These are phyloP conservation scores for Diploptera punctata DNA, from an alignment of 2,888 invertebrate genomes.

Conservation along the genomic window DNA sequence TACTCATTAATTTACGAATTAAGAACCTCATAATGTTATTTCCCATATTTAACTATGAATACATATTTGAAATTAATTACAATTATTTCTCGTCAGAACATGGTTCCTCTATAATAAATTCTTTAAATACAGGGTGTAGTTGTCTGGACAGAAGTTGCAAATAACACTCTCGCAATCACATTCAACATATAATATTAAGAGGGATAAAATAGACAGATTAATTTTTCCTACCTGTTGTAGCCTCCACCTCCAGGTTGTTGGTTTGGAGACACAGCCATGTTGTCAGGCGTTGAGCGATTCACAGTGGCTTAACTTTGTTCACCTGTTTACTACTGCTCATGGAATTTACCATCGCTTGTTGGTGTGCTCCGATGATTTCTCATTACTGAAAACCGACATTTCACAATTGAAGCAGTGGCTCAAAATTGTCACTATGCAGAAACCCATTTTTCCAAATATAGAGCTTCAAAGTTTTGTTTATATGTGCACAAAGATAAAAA, in stretches of 20 bases:
- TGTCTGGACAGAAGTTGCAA: not conserved
- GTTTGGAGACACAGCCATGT: constrained; percentile 65
- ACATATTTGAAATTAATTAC: too few species aligned
- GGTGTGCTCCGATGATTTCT: constrained; percentile 76
- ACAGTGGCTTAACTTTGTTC: constrained; percentile 89
- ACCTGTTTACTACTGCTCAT: constrained; percentile 73
- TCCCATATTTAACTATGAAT: too few species aligned
- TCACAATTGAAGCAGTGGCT: too few species aligned
- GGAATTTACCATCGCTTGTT: constrained; percentile 73
- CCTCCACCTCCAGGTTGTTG: constrained; percentile 58
- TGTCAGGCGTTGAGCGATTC: constrained; percentile 77
- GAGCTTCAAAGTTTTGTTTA: too few species aligned
- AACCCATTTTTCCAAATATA: too few species aligned
- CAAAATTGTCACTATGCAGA: too few species aligned
- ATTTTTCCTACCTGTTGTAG: constrained; percentile 64
- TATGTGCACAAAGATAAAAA: too few species aligned
- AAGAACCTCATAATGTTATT: too few species aligned
- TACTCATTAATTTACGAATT: too few species aligned
- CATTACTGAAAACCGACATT: constrained; percentile 64
- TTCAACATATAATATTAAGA: not conserved
- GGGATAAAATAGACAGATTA: not conserved
- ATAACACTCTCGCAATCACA: not conserved
- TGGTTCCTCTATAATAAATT: too few species aligned
- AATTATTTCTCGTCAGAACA: too few species aligned
- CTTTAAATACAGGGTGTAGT: too few species aligned